Conservation (phyloP, 2,888 invertebrate genomes). For the Zelleria hepariella region DNA sequence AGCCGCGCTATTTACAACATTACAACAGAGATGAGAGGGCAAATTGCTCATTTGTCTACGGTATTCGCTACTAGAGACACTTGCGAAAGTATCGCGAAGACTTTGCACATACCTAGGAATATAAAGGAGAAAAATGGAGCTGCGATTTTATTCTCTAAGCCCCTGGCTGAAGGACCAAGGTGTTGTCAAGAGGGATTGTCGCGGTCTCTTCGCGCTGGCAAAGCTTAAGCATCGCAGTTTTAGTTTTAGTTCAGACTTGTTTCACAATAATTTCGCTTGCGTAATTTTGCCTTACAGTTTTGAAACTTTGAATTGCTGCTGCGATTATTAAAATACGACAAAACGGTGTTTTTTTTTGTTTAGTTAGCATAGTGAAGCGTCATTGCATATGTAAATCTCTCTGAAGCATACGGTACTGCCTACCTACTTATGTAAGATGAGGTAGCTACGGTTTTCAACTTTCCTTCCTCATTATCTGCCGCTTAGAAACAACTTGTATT, state of each 20-base stretch:
- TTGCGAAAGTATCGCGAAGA: constrained; percentile 24
- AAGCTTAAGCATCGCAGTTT: neutral
- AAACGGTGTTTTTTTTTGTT: neutral
- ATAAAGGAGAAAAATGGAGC: neutral
- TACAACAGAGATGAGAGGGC: constrained; percentile 51
- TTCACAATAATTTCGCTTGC: neutral
- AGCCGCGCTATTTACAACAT: constrained; percentile 41
- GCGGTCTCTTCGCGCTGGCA: neutral
- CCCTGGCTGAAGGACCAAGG: neutral
- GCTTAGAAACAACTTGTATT: neutral
- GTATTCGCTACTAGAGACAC: constrained; percentile 29
- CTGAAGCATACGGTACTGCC: neutral
- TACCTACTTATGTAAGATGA: neutral
- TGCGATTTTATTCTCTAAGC: neutral
- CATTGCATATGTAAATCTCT: neutral
- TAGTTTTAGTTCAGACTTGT: neutral
- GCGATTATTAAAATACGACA: neutral
- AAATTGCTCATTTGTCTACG: constrained; percentile 59
- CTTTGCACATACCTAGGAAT: constrained; percentile 13
- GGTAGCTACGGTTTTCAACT: neutral
- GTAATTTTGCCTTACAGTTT: neutral
- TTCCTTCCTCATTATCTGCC: neutral
- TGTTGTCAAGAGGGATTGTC: neutral
- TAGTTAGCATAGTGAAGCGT: neutral
- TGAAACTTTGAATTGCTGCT: neutral